Evolutionary conservation across 2,797 vertebrate genomes (phyloP).

Genomic region (Morus bassanus): DNA sequence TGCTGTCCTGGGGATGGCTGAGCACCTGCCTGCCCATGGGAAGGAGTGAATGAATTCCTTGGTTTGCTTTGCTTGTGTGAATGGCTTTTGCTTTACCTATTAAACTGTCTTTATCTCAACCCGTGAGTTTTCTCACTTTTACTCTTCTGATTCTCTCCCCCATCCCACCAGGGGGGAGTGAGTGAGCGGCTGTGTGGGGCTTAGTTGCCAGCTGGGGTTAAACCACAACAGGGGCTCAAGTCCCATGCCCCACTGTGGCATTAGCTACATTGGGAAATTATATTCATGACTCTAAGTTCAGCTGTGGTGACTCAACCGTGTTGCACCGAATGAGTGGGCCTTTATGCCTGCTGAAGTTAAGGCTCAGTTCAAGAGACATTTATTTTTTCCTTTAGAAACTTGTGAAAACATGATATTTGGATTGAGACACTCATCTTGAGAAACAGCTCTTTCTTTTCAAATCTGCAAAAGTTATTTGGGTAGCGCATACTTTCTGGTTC

Average conservation of each 20-base stretch:
- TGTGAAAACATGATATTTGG: not conserved
- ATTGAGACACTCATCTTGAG: not conserved
- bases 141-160: too few relatives aligned
- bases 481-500: not conserved
- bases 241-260: not conserved
- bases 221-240: not conserved
- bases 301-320: fast-evolving
- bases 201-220: too few relatives aligned
- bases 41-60: too few relatives aligned
- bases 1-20: too few relatives aligned
- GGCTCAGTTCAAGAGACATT: not conserved
- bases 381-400: constrained; percentile 29
- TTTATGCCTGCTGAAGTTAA: not conserved
- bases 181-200: too few relatives aligned
- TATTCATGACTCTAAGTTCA: not conserved
- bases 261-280: not conserved
- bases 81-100: too few relatives aligned
- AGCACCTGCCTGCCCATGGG: too few relatives aligned
- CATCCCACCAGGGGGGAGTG: too few relatives aligned
- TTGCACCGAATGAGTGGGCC: not conserved
- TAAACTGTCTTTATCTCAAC: too few relatives aligned
- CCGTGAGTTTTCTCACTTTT: too few relatives aligned
- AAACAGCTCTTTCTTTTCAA: constrained; percentile 40
- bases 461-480: constrained; percentile 23
- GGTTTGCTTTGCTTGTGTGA: too few relatives aligned